phyloP scores from a whole-genome alignment of 2,888 invertebrate genomes.

The Priocnemis perturbator region DNA sequence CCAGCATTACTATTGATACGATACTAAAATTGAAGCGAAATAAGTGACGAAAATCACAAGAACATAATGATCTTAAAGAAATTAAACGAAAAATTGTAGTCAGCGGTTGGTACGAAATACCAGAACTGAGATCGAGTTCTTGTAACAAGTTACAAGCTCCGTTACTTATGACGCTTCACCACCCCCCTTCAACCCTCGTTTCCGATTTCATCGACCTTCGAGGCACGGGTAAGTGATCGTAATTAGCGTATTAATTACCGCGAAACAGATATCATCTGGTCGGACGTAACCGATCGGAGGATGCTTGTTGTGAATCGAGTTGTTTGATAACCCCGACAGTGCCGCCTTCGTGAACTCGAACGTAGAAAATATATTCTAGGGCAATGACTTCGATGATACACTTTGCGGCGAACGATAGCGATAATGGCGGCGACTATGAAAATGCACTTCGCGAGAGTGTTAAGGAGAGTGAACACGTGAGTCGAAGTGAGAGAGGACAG shows the following conservation, averaged over 20 bases:
- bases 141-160: no score
- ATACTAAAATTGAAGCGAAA: no score
- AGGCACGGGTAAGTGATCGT: constrained; percentile 19
- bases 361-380: constrained; percentile 18
- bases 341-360: constrained; percentile 18
- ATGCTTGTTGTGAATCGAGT: constrained; percentile 26
- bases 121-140: no score
- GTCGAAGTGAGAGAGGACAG: not conserved
- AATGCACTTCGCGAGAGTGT: not conserved
- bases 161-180: not conserved
- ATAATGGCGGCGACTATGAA: not conserved
- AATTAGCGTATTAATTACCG: constrained; percentile 43
- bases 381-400: constrained; percentile 28
- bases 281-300: constrained; percentile 30
- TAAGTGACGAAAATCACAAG: no score
- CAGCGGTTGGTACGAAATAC: no score
- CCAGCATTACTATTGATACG: no score
- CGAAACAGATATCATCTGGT: constrained; percentile 31
- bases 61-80: no score
- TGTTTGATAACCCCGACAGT: constrained; percentile 33
- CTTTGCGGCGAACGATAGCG: constrained; percentile 6
- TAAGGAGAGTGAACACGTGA: not conserved
- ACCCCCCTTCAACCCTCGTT: not conserved
- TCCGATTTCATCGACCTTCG: constrained; percentile 5
- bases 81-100: no score